Base-by-base conservation (phyloP, 2,888 invertebrate genomes). In the Thymelicus acteon region DNA sequence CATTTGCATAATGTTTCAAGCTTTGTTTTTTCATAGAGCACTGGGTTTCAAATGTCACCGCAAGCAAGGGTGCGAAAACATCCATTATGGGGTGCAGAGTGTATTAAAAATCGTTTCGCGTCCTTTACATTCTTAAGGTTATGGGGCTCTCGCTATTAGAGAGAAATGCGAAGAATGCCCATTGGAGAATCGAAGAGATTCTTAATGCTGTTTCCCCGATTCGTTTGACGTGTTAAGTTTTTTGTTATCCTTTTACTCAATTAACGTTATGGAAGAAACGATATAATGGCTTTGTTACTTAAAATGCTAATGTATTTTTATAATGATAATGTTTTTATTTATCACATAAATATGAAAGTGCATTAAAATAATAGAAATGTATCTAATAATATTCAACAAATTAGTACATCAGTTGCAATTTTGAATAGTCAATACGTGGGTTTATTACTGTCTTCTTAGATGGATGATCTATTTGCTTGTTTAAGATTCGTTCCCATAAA, bases 1-100 rank as follows among this genome's bases (percentile, higher is more conserved):
- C 93, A 93, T 93, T 93, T 93, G 93, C 93, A 93, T 93, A 93
- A 91, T 91, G 89, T 93, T 91, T 88, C 81, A 76, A 85, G 90
- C 89, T 88, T 92, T 93, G 91, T 92, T 93, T 93, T 93, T 92
- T 92, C 91, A 90, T 90, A 89, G 87, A 89, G 88, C 86, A 82
- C 84, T 86, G 84, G 87, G 87, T 91, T 89, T 90, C 88, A 93
- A 93, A 93, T 93, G 93, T 93, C 93, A 93, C 92, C 93, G 85
- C 92, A 89, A 83, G 82, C 81, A 75, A 85, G 92, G 90, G 93
- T 90, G 92, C 85, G 87, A 92, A 90, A 88, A 89, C 85, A 85
- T 82, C 90, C 91, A 92, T 92, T 89, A 93, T 84, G 83, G 92
- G 91, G 93, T 86, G 90, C 82, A 79, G 84, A 86, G 86, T 90